Base-by-base conservation (phyloP, 2,888 invertebrate species). In the Agriopis leucophaearia region DNA sequence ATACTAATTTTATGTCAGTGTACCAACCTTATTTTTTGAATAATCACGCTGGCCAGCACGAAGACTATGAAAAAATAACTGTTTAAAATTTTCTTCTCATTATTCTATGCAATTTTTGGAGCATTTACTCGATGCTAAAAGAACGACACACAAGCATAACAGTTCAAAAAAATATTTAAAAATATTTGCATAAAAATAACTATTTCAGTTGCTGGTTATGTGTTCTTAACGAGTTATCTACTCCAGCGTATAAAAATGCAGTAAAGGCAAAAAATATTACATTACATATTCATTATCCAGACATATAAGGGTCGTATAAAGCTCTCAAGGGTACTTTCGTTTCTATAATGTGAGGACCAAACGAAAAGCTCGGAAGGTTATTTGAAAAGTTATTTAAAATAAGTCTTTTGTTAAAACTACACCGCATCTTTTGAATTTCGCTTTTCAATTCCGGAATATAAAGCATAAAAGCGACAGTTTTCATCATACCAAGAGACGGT, bases 401-500 rank as follows among this genome's bases (percentile, higher is more conserved):
- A 47, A 55, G 15, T 36, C 38, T 42, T 60, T 65, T 48, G 15
- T 66, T 42, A 27, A 48, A 44, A 51, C 38, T 45, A 50, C 16
- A 50, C 56, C 56, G 50, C 47, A 47, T 58, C 42, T 59, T 60
- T 65, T 51, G 51, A 61, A 61, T 56, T 61, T 18, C 36, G 45
- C 54, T 56, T 36, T 64, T 57, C 54, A 36, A 60, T 55, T 44
- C 42, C 44, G 47, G 48, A 51, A 48, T 48, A 60, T 51, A 63
- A 63, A 59, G 56, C 38, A 51, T 27, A 47, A 68, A 70, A 47
- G 51, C 51, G 52, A 54, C 67, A 57, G 64, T 66, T 75, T 73
- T 66, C 66, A 69, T 59, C 64, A 65, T 62, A 64, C 50, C 69
- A 48, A 70, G 48, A 51, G 67, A 54, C 54, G 58, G 16, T 52